Percentiles rank a stretch among this genome's conserved stretches.
Conservation (phyloP, 2,113 vertebrate genomes). For the Myxocyprinus asiaticus region DNA sequence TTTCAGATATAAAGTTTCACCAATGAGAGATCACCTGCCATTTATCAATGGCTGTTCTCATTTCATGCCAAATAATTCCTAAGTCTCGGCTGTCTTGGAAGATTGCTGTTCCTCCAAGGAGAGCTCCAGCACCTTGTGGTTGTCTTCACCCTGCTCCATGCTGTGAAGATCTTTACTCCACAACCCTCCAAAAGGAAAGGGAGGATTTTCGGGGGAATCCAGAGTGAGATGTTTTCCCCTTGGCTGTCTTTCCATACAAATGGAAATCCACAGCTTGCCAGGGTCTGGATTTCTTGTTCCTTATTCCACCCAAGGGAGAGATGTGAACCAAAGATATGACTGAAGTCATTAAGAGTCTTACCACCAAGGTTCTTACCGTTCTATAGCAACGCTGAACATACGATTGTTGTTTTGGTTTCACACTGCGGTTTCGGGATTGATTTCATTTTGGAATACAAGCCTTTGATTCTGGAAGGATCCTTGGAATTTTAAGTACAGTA, state of each 20-base stretch:
- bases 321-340: slow-evolving; percentile 16
- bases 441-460: neutral
- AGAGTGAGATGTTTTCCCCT: slow-evolving; percentile 13
- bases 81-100: slow-evolving; percentile 1
- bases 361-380: neutral
- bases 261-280: slow-evolving; percentile 3
- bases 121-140: neutral
- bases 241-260: slow-evolving; percentile 5
- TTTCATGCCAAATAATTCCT: slow-evolving; percentile 9
- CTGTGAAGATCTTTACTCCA: neutral
- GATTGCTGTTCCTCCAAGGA: neutral
- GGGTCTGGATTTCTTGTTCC: slow-evolving; percentile 6
- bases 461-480: too few species aligned
- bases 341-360: neutral
- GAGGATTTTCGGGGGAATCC: neutral
- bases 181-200: neutral
- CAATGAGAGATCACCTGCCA: neutral
- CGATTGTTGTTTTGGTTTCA: neutral
- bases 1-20: neutral
- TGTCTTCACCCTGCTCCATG: neutral
- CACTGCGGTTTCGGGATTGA: slow-evolving; percentile 4
- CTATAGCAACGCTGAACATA: neutral
- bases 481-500: too few species aligned
- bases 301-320: neutral
- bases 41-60: neutral